Percentiles rank a stretch among this genome's conserved stretches.
Evolutionary conservation across 2,113 vertebrate genomes (phyloP).

Genomic region (Alectura lathami): DNA sequence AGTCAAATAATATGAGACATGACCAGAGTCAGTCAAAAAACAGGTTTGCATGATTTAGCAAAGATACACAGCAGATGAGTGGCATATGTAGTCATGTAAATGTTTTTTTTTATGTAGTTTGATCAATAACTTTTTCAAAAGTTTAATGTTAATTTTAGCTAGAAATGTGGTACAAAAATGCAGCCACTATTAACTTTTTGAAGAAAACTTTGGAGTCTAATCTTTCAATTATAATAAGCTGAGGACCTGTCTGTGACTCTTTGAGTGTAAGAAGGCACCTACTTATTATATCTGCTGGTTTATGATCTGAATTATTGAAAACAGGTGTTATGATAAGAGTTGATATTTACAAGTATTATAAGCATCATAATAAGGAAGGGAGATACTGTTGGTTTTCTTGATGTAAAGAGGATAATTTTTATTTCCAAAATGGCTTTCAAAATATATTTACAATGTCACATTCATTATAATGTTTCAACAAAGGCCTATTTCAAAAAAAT

Average conservation of each 20-base stretch:
- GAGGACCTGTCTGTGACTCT: not conserved
- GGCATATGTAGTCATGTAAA: accelerated
- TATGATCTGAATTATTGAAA: not conserved
- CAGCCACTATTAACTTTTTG: accelerated
- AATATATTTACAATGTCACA: not conserved
- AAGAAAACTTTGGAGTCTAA: not conserved
- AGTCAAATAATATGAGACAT: not conserved
- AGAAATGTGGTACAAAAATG: not conserved
- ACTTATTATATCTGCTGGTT: not conserved
- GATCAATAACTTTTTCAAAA: not conserved
- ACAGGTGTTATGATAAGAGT: not conserved
- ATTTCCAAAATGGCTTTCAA: not conserved
- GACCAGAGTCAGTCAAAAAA: not conserved
- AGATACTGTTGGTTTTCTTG: not conserved
- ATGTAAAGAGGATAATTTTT: not conserved
- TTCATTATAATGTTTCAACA: not conserved
- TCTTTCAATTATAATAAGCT: not conserved
- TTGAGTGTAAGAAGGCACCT: not conserved
- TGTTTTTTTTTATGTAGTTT: not conserved
- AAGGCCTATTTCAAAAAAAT: not conserved
- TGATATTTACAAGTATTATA: not conserved
- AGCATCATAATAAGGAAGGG: not conserved
- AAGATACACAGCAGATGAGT: not conserved
- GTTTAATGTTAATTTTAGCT: not conserved
- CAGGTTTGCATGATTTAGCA: not conserved